Percentiles rank a stretch among this genome's conserved stretches.
Conservation (phyloP, 2,797 vertebrate species). For the Enteromius thamalakanensis region DNA sequence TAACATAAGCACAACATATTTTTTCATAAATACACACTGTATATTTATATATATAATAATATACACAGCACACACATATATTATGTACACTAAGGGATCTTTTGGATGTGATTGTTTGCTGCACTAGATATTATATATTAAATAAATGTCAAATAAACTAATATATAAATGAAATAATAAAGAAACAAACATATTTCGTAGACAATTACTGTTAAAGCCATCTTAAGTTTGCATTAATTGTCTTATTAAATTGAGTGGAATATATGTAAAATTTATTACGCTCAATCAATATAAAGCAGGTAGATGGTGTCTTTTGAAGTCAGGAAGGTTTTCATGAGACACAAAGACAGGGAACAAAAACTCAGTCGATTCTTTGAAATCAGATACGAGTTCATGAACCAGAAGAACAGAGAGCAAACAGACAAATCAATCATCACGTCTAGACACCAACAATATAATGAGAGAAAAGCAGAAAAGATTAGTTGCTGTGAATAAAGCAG, state of each 20-base stretch:
- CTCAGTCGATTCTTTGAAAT: no score
- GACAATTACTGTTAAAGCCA: neutral
- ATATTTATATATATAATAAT: no score
- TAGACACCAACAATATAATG: neutral
- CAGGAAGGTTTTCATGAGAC: neutral
- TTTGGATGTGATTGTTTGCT: no score
- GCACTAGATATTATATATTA: neutral
- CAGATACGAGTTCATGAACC: neutral
- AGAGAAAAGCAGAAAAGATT: conserved; percentile 2
- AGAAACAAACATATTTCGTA: neutral
- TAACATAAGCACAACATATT: no score
- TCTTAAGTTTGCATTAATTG: no score
- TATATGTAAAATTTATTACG: no score
- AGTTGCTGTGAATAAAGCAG: neutral
- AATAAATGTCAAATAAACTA: neutral
- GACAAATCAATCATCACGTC: neutral
- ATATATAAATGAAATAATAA: neutral
- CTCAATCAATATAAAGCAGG: neutral
- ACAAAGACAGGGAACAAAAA: neutral
- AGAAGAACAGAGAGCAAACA: neutral
- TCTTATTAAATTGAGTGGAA: no score
- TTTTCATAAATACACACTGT: no score
- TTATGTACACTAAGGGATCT: no score
- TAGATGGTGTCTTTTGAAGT: neutral
- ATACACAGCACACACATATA: no score